Conservation (phyloP, 2,888 invertebrate species). For the Capitulum mitella region DNA sequence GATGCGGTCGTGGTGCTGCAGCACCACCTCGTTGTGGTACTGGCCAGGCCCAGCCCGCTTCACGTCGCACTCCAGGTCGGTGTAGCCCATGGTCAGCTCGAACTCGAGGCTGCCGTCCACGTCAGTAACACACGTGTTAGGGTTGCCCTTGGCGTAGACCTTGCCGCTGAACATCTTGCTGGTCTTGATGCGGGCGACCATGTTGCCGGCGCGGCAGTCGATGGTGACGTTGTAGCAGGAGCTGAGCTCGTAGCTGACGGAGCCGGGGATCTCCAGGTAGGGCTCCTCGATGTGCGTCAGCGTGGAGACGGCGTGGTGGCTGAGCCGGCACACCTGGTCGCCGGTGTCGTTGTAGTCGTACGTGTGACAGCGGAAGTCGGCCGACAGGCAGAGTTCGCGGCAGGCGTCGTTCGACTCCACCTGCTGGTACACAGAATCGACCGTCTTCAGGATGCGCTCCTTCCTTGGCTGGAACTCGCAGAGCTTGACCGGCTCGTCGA, state of each 20-base stretch:
- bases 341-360: conserved; percentile 91
- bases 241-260: conserved; percentile 82
- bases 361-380: conserved; percentile 63
- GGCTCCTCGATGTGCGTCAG: conserved; percentile 51
- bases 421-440: conserved; percentile 68
- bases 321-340: conserved; percentile 84
- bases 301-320: conserved; percentile 82
- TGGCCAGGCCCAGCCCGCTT: conserved; percentile 78
- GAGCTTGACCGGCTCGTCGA: conserved; percentile 85
- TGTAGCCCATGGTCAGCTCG: conserved; percentile 84
- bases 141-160: conserved; percentile 89
- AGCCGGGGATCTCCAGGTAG: conserved; percentile 62
- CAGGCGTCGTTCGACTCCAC: conserved; percentile 40
- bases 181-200: conserved; percentile 86
- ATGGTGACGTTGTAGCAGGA: conserved; percentile 92
- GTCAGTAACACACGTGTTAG: conserved; percentile 83
- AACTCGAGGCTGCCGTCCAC: conserved; percentile 82
- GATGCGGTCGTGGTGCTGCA: conserved; percentile 88
- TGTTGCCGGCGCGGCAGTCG: conserved; percentile 78
- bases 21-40: conserved; percentile 82
- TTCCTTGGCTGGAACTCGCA: conserved; percentile 75
- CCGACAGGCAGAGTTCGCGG: conserved; percentile 39
- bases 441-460: conserved; percentile 83
- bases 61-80: conserved; percentile 86
- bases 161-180: conserved; percentile 88